Base-by-base conservation (phyloP, 2,888 invertebrate species). In the Ephialtes manifestator region DNA sequence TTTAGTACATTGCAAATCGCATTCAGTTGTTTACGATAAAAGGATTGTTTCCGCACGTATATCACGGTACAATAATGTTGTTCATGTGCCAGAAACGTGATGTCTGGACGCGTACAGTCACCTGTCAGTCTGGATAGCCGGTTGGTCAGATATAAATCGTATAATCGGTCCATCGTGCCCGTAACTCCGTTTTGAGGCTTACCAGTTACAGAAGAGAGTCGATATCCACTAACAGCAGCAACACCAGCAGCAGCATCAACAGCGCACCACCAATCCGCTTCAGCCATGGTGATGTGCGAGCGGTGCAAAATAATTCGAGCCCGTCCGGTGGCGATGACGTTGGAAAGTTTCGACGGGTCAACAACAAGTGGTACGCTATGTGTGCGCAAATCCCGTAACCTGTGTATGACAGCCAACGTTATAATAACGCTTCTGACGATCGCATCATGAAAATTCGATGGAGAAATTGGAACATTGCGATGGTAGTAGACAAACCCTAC, bases 91-190 rank as follows among this genome's bases (percentile, higher is more conserved):
- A 4, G 31, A 11, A 63, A 48, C 31, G 31, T 31, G 60, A 75
- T 63, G 48, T 60, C 46, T 8, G 46, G 31, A 63, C 48, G 60
- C 48, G 60, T 35, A 20, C 60, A 63, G 63, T 75, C 75, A 63
- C 63, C 75, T 35, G 63, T 51, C 75, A 75, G 35, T 75, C 63
- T 63, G 43, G 35, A 55, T 46, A 28, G 53, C 63, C 31, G 48
- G 46, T 48, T 63, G 48, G 35, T 35, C 63, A 31, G 31, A 65
- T 63, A 46, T 53, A 81, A 74, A 67, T 74, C 55, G 35, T 68
- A 60, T 82, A 76, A 82, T 82, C 76, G 76, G 65, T 53, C 31
- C 76, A 53, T 71, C 81, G 81, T 82, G 81, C 71, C 31, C 43
- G 71, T 18, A 76, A 63, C 76, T 65, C 20, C 63, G 63, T 46